Evolutionary conservation across 2,888 invertebrate species (phyloP), one percentile per base, ranked within the genome.

Genomic region (Achlya flavicornis): DNA sequence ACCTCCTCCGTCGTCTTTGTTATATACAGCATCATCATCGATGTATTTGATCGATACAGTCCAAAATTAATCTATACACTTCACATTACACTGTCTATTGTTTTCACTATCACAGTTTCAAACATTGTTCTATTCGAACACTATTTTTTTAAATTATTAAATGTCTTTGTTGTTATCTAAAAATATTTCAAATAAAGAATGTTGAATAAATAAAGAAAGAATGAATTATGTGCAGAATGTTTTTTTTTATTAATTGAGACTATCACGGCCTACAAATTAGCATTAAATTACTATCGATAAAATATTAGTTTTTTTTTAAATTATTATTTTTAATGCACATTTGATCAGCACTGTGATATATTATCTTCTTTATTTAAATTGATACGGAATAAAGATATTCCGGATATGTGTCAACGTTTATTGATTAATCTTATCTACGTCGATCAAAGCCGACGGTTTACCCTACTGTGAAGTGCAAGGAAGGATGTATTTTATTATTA

Each of bases 11-110:
- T 82, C 2, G 80, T 72, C 57, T 86, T 87, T 0, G 88, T 90
- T 75, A 93, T 88, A 67, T 92, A 93, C 57, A 93, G 80, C 91
- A 93, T 93, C 93, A 93, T 93, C 65, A 53, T 53, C 19, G 53
- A 48, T 48, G 14, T 58, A 63, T 0, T 43, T 6, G 3, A 38
- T 70, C 68, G 65, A 66, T 70, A 75, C 67, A 74, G 61, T 69
- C 72, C 71, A 63, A 70, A 68, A 66, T 74, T 63, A 53, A 69
- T 73, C 74, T 73, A 77, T 72, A 72, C 76, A 73, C 68, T 74
- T 72, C 76, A 79, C 79, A 76, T 69, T 79, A 77, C 41, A 53
- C 53, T 16, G 16, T 53, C 76, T 77, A 65, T 33, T 67, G 59
- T 72, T 61, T 59, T 61, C 58, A 57, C 19, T 61, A 63, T 66